Evolutionary conservation across 2,797 vertebrate species (phyloP), one percentile per base, ranked within the genome.

Genomic region (Paguma larvata): DNA sequence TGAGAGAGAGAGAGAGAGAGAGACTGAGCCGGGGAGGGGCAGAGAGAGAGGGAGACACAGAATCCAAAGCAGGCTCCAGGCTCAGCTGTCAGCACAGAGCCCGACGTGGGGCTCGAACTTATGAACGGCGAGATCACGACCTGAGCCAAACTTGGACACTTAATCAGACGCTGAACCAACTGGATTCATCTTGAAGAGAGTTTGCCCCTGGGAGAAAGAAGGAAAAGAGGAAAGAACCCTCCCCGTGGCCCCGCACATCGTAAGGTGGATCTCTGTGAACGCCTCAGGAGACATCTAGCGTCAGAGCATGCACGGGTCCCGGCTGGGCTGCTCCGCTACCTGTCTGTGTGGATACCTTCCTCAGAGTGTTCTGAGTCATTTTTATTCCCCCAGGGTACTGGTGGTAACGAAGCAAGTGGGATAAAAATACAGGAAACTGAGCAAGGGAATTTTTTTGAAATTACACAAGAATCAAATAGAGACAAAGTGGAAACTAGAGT

Each of bases 401-500:
- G 2, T 77, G 68, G 16, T 82, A 30, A 91, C 51, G 51, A 56
- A 75, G 77, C n/a, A 62, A 65, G 23, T 16, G 19, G 13, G 67
- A 4, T 63, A 11, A 94, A 92, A 91, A 56, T 86, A 32, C 14
- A 51, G 78, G 85, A 88, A 89, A 83, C 9, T 1, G 7, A 93
- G 73, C 78, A 92, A 85, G 85, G 48, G 30, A 79, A 46, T 88
- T 80, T 84, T 72, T 87, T 67, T 84, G 53, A 94, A 96, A 62
- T 91, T 38, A 46, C 4, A n/a, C 14, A 70, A 83, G 92, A 82
- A 85, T 48, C 84, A 75, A 9, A 34, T 6, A 79, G 85, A 85
- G 56, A 21, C 88, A 77, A 68, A 78, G n/a, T 16, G 18, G 63
- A 2, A n/a, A 6, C 12, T 6, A 21, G 38, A 70, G 12, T 65